phyloP scores from a whole-genome alignment of 2,888 invertebrate genomes.

The Xylocampa areola region DNA sequence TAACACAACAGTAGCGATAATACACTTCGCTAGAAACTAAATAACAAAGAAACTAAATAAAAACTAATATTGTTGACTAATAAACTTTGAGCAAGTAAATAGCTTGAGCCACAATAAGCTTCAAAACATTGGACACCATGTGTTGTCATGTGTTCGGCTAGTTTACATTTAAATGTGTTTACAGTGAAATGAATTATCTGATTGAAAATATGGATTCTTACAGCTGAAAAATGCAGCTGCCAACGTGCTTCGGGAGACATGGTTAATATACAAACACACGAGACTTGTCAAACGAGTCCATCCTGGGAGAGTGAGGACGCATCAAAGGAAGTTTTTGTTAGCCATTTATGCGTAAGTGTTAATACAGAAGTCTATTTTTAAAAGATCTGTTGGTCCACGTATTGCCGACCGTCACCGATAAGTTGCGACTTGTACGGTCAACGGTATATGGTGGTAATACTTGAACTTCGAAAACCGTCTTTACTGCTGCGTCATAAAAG shows the following conservation, averaged over 20 bases:
- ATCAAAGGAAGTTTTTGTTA: conserved; percentile 99
- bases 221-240: conserved; percentile 99
- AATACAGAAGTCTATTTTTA: too few species aligned
- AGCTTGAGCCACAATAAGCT: conserved; percentile 55
- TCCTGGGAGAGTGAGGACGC: conserved; percentile 98
- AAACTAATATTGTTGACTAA: conserved; percentile 14
- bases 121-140: conserved; percentile 52
- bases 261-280: conserved; percentile 99
- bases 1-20: conserved; percentile 41
- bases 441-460: too few species aligned
- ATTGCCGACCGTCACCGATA: too few species aligned
- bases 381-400: too few species aligned
- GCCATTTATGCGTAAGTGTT: conserved; percentile 99
- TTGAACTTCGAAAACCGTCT: too few species aligned
- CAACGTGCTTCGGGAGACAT: conserved; percentile 99
- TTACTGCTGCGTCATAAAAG: too few species aligned
- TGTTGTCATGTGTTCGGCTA: conserved; percentile 48
- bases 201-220: conserved; percentile 63
- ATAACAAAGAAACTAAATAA: conserved; percentile 15
- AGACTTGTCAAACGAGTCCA: conserved; percentile 99
- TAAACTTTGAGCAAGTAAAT: conserved; percentile 18
- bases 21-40: conserved; percentile 53
- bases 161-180: too few species aligned
- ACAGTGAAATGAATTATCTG: conserved; percentile 24
- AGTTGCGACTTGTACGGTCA: too few species aligned